Evolutionary conservation across 92 coral and sea anemone genomes (phyloP), one percentile per base, ranked within the genome.

Genomic region (Plumapathes pennacea): DNA sequence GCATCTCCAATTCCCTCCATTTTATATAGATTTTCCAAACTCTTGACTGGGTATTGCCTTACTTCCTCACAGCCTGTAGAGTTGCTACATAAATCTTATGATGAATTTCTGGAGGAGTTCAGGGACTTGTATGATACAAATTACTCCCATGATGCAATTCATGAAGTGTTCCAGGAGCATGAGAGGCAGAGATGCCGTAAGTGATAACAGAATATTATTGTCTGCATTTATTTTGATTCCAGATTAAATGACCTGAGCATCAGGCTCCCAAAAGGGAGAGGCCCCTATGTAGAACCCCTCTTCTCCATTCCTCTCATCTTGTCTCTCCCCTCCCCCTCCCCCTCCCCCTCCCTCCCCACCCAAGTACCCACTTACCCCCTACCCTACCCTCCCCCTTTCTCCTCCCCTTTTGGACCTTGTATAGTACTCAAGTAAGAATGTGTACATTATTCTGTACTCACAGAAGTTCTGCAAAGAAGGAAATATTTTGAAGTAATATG

Each of bases 71-170:
- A 87, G 96, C 96, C 96, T 55, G 62, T 87, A 33, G 96, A 87
- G 31, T 50, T 87, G 46, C 41, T 87, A 25, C 89, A 82, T 68
- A 87, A 87, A 61, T 82, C 96, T 19, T 77, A 77, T 47, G 96
- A 82, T 50, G 96, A 87, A 78, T 87, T 87, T 48, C 46, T 87
- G 12, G 90, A 87, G 38, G 96, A 87, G 58, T 87, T 77, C 72
- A 71, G 64, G 25, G 80, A 86, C 17, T 17, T 87, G 45, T 87
- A 87, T 77, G 90, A 87, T 32, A 68, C 86, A 12, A 85, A 87
- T 36, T 87, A 82, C 42, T 83, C 96, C 25, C 96, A 82, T 47
- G 80, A 64, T 27, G 83, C 96, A 10, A 65, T 82, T 23, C 77
- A 47, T 44, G 89, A 83, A 66, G 96, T 87, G 32, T 87, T 72